Base-by-base conservation (phyloP, 2,888 invertebrate species). In the Chironomus tentans region DNA sequence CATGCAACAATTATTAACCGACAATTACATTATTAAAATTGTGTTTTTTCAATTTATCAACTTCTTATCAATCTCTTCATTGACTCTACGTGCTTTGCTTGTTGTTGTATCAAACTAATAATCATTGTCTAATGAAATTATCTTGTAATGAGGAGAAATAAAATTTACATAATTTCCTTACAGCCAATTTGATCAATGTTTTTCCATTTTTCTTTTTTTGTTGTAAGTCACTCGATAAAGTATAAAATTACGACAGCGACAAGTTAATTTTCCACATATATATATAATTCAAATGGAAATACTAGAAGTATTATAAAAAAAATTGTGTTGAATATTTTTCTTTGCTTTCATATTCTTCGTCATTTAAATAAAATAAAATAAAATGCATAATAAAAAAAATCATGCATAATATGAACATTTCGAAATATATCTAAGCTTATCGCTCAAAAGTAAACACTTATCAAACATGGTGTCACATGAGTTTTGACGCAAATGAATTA, bases 51-150 rank as follows among this genome's bases (percentile, higher is more conserved):
- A 28, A 28, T 28, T 28, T 28, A 28, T 28, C 28, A 38, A 38
- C 38, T 10, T 38, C 38, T 38, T 38, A 38, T 38, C 38, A 38
- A 38, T 38, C 38, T 38, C 38, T 38, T 38, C 38, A 38, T 10
- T 38, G 28, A 28, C 28, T 28, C 6, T 5, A 28, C 4, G 1
- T 6, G 28, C 5, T 28, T 28, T 28, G 28, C n/a, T 28, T 28
- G 38, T 38, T 38, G 10, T 10, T 38, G 10, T 38, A 56, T 15
- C n/a, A 56, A 56, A 56, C 15, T 15, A 7, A 21, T 65, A 24
- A 65, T 65, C 65, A 65, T 65, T 65, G 65, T 65, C 65, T 65
- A 65, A 65, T 65, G 65, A 65, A 65, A 65, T 65, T 65, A 65
- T 65, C 65, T 10, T 65, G 21, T 65, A 65, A 65, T 65, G 65